These are phyloP conservation scores for Sycobia sp. DNA, from an alignment of 1,140 invertebrate genomes.

Conservation along the genomic window DNA sequence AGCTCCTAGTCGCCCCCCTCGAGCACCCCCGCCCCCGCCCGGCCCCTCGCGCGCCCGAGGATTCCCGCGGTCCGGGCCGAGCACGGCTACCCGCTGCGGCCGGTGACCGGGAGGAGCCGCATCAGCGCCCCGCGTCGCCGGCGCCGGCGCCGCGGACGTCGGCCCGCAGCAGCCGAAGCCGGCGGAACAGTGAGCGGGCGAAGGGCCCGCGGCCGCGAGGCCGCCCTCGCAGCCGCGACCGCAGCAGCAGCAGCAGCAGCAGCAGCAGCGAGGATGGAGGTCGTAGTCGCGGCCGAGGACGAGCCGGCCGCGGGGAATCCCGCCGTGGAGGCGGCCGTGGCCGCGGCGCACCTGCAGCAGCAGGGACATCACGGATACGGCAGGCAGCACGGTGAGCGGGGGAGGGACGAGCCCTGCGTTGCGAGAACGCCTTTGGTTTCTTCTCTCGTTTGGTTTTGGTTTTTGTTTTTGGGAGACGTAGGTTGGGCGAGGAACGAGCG, in stretches of 20 bases:
- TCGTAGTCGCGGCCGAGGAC: constrained; percentile 45
- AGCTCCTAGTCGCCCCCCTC: no score
- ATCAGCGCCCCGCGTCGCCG: constrained; percentile 7
- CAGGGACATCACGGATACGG: constrained; percentile 43
- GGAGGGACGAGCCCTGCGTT: no score
- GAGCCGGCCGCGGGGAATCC: constrained; percentile 35
- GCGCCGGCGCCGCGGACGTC: constrained; percentile 29
- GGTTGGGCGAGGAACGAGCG: no score
- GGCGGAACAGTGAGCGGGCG: constrained; percentile 37
- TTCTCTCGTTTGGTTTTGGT: neutral
- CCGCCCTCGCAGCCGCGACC: constrained; percentile 40
- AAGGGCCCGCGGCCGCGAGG: constrained; percentile 34
- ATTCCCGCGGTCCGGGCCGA: no score
- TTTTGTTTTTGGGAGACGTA: no score
- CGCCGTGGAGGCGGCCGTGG: constrained; percentile 39
- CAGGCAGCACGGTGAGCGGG: constrained; percentile 45
- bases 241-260: constrained; percentile 38
- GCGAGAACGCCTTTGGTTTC: neutral
- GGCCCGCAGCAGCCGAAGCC: constrained; percentile 7
- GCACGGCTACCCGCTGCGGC: no score
- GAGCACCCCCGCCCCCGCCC: no score
- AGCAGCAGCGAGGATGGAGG: constrained; percentile 46
- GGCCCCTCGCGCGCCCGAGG: no score
- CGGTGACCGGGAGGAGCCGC: constrained; percentile 9
- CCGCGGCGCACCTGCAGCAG: constrained; percentile 34